These are phyloP conservation scores for Cancer borealis DNA, from an alignment of 2,888 invertebrate genomes.

Conservation along the genomic window DNA sequence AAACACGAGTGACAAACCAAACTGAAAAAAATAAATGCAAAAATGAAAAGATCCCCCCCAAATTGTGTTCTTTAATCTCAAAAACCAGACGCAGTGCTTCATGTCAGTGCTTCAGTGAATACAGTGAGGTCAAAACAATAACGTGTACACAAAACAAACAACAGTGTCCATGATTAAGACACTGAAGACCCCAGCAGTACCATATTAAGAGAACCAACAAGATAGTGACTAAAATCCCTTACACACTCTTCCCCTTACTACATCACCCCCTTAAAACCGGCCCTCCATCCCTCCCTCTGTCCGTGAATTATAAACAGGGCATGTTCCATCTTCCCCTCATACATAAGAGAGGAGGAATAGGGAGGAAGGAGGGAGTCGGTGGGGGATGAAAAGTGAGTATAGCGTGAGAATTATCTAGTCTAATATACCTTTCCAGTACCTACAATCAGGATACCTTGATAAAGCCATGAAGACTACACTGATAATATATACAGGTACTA, in stretches of 20 bases:
- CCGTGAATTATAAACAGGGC: slow-evolving; percentile 34
- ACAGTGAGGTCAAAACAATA: background rate
- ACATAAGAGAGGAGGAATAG: background rate
- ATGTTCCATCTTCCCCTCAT: background rate
- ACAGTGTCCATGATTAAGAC: background rate
- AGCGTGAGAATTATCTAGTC: background rate
- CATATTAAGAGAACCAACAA: background rate
- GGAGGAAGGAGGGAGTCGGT: background rate
- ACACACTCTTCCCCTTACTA: slow-evolving; percentile 14
- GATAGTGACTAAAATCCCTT: background rate
- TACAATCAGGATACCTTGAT: background rate
- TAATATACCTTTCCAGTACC: background rate
- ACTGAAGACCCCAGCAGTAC: background rate
- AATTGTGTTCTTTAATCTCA: background rate
- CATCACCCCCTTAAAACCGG: background rate
- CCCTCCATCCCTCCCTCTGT: background rate
- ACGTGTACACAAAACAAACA: slow-evolving; percentile 4
- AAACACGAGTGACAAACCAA: background rate
- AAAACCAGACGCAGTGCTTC: background rate
- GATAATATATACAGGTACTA: background rate
- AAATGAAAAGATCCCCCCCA: background rate
- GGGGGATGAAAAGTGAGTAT: background rate
- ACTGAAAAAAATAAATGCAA: background rate
- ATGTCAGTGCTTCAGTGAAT: background rate
- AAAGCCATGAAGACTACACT: background rate